These are phyloP conservation scores for Mormyrus iriodes DNA, from an alignment of 2,113 vertebrate genomes.

Conservation along the genomic window DNA sequence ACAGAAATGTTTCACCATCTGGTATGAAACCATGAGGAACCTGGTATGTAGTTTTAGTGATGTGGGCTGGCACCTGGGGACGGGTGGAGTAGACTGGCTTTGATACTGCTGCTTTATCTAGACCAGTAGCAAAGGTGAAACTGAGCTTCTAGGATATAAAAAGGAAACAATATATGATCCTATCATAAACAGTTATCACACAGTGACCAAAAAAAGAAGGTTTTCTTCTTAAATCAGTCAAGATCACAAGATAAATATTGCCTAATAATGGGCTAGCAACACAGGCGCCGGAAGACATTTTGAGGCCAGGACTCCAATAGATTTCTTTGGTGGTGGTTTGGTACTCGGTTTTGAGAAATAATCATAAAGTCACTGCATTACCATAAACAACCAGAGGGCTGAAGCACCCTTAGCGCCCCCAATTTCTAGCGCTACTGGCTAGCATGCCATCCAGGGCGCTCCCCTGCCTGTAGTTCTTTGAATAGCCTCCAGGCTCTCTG, in stretches of 20 bases:
- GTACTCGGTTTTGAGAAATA: background rate
- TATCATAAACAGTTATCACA: background rate
- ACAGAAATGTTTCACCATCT: background rate
- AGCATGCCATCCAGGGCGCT: background rate
- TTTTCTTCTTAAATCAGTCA: background rate
- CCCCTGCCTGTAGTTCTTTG: background rate
- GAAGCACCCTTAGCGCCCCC: background rate
- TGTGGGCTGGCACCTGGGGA: background rate
- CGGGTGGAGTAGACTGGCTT: background rate
- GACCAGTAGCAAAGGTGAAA: background rate
- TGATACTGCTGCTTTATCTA: background rate
- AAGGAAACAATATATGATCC: background rate
- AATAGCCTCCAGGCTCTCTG: background rate
- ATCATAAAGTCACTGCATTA: background rate
- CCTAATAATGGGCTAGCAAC: background rate
- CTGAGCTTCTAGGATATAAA: background rate
- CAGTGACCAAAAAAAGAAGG: background rate
- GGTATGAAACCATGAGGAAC: background rate
- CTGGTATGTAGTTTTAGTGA: background rate
- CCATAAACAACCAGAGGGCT: background rate
- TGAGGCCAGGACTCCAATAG: background rate
- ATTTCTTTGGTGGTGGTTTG: background rate
- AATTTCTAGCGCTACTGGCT: background rate
- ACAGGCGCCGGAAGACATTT: background rate
- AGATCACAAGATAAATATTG: background rate